Evolutionary conservation across 2,113 vertebrate species (phyloP).

Genomic region (Aldabrachelys gigantea): DNA sequence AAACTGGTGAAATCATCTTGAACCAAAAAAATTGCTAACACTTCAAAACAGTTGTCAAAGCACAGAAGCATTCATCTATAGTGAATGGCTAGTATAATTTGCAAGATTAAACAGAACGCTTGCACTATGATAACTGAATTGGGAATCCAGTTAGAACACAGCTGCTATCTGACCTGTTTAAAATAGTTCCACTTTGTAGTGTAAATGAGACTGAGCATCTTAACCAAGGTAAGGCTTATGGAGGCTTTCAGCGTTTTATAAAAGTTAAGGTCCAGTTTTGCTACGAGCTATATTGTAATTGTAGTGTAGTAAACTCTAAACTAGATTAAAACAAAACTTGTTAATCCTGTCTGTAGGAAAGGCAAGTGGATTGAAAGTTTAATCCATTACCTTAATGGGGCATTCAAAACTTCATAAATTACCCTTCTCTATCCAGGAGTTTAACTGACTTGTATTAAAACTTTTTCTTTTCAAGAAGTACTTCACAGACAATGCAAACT

Average conservation of each 20-base stretch:
- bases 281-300: background rate
- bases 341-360: background rate
- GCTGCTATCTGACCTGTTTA: accelerated
- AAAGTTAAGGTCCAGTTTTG: background rate
- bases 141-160: background rate
- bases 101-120: background rate
- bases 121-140: background rate
- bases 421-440: background rate
- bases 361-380: background rate
- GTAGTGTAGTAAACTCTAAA: background rate
- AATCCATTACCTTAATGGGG: background rate
- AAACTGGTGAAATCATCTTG: background rate
- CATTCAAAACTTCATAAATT: background rate
- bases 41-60: background rate
- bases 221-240: background rate
- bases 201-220: background rate
- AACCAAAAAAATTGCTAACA: background rate
- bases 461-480: conserved; percentile 78
- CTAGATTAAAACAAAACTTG: accelerated
- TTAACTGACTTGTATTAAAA: background rate
- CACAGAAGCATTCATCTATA: accelerated
- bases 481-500: conserved; percentile 57
- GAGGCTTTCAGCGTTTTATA: background rate
- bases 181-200: background rate
- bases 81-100: background rate